Conservation (phyloP, 2,888 invertebrate genomes). For the Megaustenia siamemsis region DNA sequence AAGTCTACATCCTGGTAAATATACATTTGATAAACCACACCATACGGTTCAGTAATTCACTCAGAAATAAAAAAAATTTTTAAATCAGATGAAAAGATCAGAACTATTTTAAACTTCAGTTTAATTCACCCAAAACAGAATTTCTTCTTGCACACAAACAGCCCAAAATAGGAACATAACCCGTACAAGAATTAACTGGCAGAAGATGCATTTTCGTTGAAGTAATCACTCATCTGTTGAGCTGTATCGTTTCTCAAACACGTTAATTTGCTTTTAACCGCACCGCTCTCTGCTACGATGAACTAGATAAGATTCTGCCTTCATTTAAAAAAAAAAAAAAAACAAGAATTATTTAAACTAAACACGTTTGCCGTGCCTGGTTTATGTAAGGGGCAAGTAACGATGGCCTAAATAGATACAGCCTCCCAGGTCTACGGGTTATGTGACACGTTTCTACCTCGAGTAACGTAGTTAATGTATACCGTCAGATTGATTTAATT, state of each 20-base stretch:
- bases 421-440: neutral
- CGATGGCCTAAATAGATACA: neutral
- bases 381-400: neutral
- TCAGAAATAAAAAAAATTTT: no score
- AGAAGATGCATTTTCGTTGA: neutral
- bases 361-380: neutral
- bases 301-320: neutral
- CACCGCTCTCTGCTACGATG: neutral
- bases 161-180: no score
- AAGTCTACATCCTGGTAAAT: no score
- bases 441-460: neutral
- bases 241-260: neutral
- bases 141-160: no score
- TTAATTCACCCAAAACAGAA: no score
- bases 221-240: neutral
- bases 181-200: neutral
- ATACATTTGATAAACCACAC: no score
- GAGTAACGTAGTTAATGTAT: neutral
- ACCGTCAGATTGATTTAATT: neutral
- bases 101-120: no score
- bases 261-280: conserved; percentile 9
- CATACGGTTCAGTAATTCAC: no score
- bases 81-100: no score
- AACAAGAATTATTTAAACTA: neutral
- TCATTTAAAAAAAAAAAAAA: no score